Percentiles rank a stretch among this genome's conserved stretches.
phyloP scores from a whole-genome alignment of 2,888 invertebrate species.

The Hesperia comma region DNA sequence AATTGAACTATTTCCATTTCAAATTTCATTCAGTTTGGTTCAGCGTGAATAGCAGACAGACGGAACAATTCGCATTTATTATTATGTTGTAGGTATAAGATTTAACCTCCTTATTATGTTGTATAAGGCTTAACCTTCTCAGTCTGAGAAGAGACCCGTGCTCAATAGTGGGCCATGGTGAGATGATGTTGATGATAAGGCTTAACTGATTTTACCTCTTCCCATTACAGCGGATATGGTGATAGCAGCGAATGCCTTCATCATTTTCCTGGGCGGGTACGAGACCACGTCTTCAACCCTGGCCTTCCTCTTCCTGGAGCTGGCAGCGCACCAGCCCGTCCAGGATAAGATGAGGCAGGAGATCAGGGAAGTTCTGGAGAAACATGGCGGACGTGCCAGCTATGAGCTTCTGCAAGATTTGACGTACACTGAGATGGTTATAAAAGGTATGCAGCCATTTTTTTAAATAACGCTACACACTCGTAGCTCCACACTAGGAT shows the following conservation, averaged over 20 bases:
- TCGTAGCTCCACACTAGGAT: no score
- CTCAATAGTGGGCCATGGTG: no score
- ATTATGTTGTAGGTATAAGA: no score
- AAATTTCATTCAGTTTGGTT: no score
- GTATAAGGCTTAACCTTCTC: no score
- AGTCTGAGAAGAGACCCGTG: no score
- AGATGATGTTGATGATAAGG: no score
- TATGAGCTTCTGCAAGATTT: conserved; percentile 81
- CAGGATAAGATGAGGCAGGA: conserved; percentile 81
- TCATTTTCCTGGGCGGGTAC: conserved; percentile 85
- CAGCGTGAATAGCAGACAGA: no score
- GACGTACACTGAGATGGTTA: conserved; percentile 83
- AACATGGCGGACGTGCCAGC: conserved; percentile 66
- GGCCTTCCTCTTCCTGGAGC: conserved; percentile 81
- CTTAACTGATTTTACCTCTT: conserved; percentile 29
- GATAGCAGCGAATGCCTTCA: conserved; percentile 83
- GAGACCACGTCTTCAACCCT: conserved; percentile 85
- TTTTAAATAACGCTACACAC: no score
- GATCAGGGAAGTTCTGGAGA: conserved; percentile 64
- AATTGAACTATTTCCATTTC: no score
- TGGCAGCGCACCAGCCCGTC: conserved; percentile 77
- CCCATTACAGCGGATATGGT: conserved; percentile 74
- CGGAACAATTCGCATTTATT: no score
- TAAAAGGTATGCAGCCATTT: conserved; percentile 66
- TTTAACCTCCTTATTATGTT: no score